Evolutionary conservation across 2,113 vertebrate genomes (phyloP), one percentile per base, ranked within the genome.

Genomic region (Megaceryle maxima): DNA sequence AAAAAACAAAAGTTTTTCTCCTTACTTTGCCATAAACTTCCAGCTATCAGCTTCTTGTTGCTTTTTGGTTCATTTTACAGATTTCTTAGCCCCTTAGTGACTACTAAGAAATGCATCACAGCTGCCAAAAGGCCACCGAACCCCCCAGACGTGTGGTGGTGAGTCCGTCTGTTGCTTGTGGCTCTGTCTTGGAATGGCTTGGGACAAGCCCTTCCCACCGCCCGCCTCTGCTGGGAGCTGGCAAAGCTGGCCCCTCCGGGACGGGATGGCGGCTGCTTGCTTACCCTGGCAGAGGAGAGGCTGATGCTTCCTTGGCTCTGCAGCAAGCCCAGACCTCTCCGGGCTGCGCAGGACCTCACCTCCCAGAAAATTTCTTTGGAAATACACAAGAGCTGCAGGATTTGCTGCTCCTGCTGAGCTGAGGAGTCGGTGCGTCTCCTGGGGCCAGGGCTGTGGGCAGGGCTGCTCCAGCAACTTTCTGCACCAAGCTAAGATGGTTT

Each of bases 11-110:
- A 33, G 35, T 35, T 92, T 60, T 84, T 74, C 33, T 80, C 70
- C 68, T 83, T 26, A 75, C 87, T 92, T 87, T 92, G 83, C 78
- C 41, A 2, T 90, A 22, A 55, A 44, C 48, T 73, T 68, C 81
- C 87, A 84, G 60, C 76, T 69, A 3, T 1, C 70, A 56, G 84
- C 91, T 89, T 16, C 81, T 56, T 20, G 13, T 51, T 75, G 64
- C 35, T 73, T 84, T 92, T 51, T 0, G 0, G 63, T 79, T 94
- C 24, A 2, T 88, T 91, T 76, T 64, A 25, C 0, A 1, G 84
- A 67, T 85, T 91, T 46, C 69, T 84, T 59, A 51, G 55, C 73
- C 80, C 46, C 44, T 60, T 3, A 11, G 50, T 3, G 33, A 20
- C 41, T 28, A 22, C 43, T 20, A 10, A 59, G 80, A 64, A 81